Percentiles rank a stretch among this genome's conserved stretches.
phyloP scores from a whole-genome alignment of 2,113 vertebrate genomes.

The Micronisus gabar region DNA sequence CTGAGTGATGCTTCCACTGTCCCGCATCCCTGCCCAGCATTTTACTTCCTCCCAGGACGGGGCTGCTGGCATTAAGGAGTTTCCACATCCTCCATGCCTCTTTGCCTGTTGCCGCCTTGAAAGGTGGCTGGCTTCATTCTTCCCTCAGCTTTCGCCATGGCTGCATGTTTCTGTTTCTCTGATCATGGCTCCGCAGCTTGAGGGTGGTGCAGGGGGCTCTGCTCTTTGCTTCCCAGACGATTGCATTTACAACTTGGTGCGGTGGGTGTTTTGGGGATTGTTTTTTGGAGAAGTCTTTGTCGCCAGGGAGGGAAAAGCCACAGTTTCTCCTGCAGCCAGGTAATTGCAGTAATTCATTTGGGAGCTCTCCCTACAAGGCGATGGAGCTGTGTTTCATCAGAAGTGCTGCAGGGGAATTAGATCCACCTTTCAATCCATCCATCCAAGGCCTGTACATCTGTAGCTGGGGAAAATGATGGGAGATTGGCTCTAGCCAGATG shows the following conservation, averaged over 20 bases:
- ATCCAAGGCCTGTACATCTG: neutral
- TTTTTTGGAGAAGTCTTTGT: neutral
- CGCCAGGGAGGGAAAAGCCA: neutral
- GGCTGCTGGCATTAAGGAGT: neutral
- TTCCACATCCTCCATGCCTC: neutral
- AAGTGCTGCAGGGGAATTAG: neutral
- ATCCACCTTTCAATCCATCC: neutral
- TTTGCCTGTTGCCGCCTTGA: neutral
- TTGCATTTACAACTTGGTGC: neutral
- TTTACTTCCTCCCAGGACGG: neutral
- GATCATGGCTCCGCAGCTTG: neutral
- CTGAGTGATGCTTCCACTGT: neutral
- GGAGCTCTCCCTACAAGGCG: neutral
- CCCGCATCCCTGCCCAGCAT: neutral
- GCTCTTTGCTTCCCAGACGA: neutral
- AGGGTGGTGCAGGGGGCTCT: neutral
- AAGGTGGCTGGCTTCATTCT: neutral
- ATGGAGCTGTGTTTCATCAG: rapidly evolving
- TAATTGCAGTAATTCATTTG: neutral
- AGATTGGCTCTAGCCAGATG: neutral
- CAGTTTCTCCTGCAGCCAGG: neutral
- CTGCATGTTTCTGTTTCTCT: neutral
- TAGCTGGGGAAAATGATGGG: neutral
- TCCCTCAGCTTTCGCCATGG: neutral
- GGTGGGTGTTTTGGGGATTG: neutral